Evolutionary conservation across 2,888 invertebrate genomes (phyloP), one percentile per base, ranked within the genome.

Genomic region (Taenaris catops): DNA sequence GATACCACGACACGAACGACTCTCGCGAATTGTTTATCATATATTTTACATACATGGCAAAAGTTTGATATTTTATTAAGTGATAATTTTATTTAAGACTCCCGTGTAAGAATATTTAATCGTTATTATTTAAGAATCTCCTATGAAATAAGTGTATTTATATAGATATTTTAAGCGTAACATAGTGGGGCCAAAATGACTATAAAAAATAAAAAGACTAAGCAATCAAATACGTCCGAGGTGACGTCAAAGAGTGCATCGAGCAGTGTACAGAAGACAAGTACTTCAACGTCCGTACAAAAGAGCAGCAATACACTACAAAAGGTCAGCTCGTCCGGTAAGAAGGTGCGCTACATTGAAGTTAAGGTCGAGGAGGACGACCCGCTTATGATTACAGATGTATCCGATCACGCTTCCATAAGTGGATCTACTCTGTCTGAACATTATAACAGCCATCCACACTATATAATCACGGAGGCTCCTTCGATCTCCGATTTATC

Each of bases 191-290:
- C 58, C 64, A 86, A 81, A 79, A 87, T 87, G 87, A 86, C 87
- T 55, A 84, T 87, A 64, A 87, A 87, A 79, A 86, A 84, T 69
- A 87, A 87, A 86, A 87, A 87, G 80, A 84, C 79, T 84, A 86
- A 86, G 49, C 73, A 80, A 61, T 66, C 80, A 36, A 78, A 75
- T 53, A 60, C 72, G 47, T 71, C 80, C 39, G 75, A 75, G 63
- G 79, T 76, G 72, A 69, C 72, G 31, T 68, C 64, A 42, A 67
- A 63, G 44, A 76, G 78, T 75, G 79, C 78, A 14, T 79, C 83
- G 52, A 84, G 70, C 41, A 83, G 75, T 74, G 80, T 81, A 48
- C 83, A 83, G 62, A 83, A 83, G 59, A 73, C 67, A 25, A 80
- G 74, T 49, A 73, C 75, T 1, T 65, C 81, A 6, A 78, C 71